Evolutionary conservation across 2,797 vertebrate species (phyloP), one percentile per base, ranked within the genome.

Genomic region (Cuniculus paca): DNA sequence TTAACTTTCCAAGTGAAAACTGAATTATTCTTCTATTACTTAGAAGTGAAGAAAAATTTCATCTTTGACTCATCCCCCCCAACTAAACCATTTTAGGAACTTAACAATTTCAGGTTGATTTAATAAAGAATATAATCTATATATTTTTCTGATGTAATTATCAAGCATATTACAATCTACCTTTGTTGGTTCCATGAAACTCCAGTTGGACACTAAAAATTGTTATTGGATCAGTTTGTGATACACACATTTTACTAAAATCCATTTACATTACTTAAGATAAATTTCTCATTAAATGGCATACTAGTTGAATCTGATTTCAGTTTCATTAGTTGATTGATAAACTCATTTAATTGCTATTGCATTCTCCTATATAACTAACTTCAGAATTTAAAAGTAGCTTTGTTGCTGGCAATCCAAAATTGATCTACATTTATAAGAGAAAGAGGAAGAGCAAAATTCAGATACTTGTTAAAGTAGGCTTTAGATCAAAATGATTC

Each of bases 401-500:
- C 19, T 52, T 91, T 39, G 52, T 86, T 60, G 45, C 42, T 79
- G 16, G 34, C 31, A 91, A 8, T 24, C 11, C 50, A 77, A 81
- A 92, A 75, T 65, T 81, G 90, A 65, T 45, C 34, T 65, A 54
- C 52, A 79, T 82, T 68, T 95, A 31, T 88, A 88, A 82, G 42
- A 86, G 16, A 75, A 54, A 31, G 22, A 79, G n/a, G 28, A 93
- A 84, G 11, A 39, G 7, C 6, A 16, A 28, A 61, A 50, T 39
- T 79, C 77, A 31, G 2, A 86, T 48, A 26, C 45, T 80, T 84
- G 52, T 54, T 88, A 72, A 88, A 88, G 34, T 45, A 48, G 12
- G 34, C 42, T 94, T 83, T 74, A 95, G 95, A 88, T 96, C 12
- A 54, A 63, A 88, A 88, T 24, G 20, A 56, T 63, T 34, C 68